A percentile compares a stretch with the other conserved stretches of the same genome.
These are phyloP conservation scores for Pocillopora grandis DNA, from an alignment of 92 coral and sea anemone species.

Conservation along the genomic window DNA sequence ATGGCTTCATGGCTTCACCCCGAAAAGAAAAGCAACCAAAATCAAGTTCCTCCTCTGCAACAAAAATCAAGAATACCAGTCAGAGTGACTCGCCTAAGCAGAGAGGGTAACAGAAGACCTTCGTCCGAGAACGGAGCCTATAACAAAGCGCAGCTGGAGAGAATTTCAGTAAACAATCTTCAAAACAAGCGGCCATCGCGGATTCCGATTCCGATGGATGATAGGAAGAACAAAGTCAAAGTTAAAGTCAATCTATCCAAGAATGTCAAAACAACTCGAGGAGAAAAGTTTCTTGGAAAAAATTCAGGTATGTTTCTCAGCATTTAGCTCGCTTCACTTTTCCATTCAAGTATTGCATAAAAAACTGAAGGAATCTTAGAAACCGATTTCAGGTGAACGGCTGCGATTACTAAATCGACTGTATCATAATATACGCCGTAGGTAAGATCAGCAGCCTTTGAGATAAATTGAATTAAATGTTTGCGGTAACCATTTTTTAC, in stretches of 20 bases:
- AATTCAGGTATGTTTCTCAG: constrained; percentile 7
- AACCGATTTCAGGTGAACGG: too few relatives aligned
- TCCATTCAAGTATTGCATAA: too few relatives aligned
- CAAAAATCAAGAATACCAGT: constrained; percentile 27
- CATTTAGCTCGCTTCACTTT: too few relatives aligned
- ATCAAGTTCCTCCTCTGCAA: constrained; percentile 15
- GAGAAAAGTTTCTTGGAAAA: not conserved
- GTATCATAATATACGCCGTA: too few relatives aligned
- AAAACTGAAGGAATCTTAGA: too few relatives aligned
- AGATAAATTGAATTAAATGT: too few relatives aligned
- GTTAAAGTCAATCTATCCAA: not conserved
- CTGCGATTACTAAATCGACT: too few relatives aligned
- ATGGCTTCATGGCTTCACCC: constrained; percentile 3
- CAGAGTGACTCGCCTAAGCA: constrained; percentile 12
- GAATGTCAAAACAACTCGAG: not conserved
- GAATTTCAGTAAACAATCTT: not conserved
- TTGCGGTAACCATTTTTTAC: too few relatives aligned
- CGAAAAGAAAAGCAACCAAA: not conserved
- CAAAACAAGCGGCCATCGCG: constrained; percentile 7
- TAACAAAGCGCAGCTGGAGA: not conserved
- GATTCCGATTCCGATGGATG: not conserved
- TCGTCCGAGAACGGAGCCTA: not conserved
- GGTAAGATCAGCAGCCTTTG: too few relatives aligned
- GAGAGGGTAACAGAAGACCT: constrained; percentile 6
- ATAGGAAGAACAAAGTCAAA: not conserved